Evolutionary conservation across 2,113 vertebrate species (phyloP).

Genomic region (Poeciliopsis turrubarensis): DNA sequence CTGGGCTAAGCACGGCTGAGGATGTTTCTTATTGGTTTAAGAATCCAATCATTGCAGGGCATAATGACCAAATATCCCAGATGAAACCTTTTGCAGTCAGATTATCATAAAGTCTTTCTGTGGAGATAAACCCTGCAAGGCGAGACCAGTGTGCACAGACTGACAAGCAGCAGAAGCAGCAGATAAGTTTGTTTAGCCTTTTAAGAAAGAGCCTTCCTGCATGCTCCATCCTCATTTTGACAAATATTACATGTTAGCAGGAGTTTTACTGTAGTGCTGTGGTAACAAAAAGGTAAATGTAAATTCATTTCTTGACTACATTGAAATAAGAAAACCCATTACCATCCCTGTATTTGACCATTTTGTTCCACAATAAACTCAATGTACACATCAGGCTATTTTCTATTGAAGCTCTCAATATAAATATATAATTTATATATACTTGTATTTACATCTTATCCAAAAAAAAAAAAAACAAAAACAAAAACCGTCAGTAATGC

Average conservation of each 20-base stretch:
- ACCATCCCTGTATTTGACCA: neutral
- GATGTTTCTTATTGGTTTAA: neutral
- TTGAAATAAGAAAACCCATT: neutral
- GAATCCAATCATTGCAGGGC: neutral
- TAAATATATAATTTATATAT: constrained; percentile 76
- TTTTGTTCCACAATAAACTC: constrained; percentile 44
- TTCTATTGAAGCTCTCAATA: constrained; percentile 61
- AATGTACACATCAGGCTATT: constrained; percentile 60
- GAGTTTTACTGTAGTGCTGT: neutral
- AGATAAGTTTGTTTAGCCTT: constrained; percentile 9
- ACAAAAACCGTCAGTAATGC: constrained; percentile 47
- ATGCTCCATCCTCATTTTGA: constrained; percentile 1
- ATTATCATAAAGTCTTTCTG: neutral
- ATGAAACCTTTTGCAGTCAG: neutral
- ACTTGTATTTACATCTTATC: constrained; percentile 74
- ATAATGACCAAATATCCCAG: neutral
- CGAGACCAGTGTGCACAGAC: neutral
- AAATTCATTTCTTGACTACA: neutral
- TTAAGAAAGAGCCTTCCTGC: neutral
- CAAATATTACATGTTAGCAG: constrained; percentile 4
- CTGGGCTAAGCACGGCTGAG: neutral
- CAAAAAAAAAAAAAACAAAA: constrained; percentile 18
- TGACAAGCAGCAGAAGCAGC: constrained; percentile 3
- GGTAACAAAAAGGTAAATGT: neutral
- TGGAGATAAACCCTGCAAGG: neutral